A percentile compares a stretch with the other conserved stretches of the same genome.
These are phyloP conservation scores for Polypedilum pembai DNA, from an alignment of 1,140 invertebrate species.

Conservation along the genomic window DNA sequence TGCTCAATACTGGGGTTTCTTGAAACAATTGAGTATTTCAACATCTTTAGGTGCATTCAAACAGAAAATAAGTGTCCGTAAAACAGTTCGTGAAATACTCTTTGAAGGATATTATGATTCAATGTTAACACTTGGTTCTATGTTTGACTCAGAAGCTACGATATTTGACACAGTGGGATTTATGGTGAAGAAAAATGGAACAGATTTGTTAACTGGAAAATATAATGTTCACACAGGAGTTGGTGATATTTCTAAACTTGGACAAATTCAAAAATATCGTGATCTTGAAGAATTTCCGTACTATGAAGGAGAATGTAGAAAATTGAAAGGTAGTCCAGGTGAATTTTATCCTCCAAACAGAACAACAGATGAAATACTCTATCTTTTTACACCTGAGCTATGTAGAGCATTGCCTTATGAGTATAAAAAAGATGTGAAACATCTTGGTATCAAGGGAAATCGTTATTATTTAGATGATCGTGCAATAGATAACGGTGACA, in stretches of 20 bases:
- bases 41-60: constrained; percentile 47
- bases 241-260: constrained; percentile 51
- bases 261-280: constrained; percentile 63
- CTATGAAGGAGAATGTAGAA: constrained; percentile 51
- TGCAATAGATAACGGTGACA: constrained; percentile 38
- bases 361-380: constrained; percentile 50
- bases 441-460: constrained; percentile 27
- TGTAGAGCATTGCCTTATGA: constrained; percentile 55
- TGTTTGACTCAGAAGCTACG: constrained; percentile 45
- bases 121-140: constrained; percentile 56
- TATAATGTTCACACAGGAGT: constrained; percentile 65
- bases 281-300: constrained; percentile 51
- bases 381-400: constrained; percentile 60
- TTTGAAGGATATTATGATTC: constrained; percentile 69
- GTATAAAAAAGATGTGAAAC: constrained; percentile 46
- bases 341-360: constrained; percentile 64
- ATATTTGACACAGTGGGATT: constrained; percentile 66
- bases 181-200: constrained; percentile 74
- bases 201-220: constrained; percentile 59
- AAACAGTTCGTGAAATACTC: constrained; percentile 59
- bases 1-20: constrained; percentile 47
- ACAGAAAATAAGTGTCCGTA: constrained; percentile 52
- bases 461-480: not conserved
- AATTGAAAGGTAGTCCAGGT: constrained; percentile 60
- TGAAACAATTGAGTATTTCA: constrained; percentile 51